A percentile compares a stretch with the other conserved stretches of the same genome.
Conservation (phyloP, 2,113 vertebrate species). For the Oenanthe melanoleuca region DNA sequence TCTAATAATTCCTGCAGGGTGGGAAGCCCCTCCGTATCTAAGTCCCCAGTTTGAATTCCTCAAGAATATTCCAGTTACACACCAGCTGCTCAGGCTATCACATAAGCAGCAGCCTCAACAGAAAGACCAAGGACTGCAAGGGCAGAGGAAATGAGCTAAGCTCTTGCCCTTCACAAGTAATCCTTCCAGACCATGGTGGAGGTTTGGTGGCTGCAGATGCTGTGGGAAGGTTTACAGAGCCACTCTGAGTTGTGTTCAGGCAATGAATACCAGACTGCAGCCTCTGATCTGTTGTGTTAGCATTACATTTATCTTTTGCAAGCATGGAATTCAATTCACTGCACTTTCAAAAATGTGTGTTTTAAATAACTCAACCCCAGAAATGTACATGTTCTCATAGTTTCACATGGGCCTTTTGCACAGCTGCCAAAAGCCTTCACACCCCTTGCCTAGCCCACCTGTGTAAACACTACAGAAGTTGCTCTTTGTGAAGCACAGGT, state of each 20-base stretch:
- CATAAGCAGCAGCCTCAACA: neutral
- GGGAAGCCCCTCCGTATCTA: neutral
- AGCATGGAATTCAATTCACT: conserved; percentile 16
- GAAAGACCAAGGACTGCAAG: neutral
- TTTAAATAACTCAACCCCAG: conserved; percentile 39
- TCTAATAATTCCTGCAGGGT: neutral
- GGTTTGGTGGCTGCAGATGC: accelerated
- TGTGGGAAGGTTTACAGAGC: neutral
- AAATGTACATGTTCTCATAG: conserved; percentile 32
- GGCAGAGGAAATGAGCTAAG: neutral
- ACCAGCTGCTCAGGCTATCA: conserved; percentile 14
- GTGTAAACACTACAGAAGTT: conserved; percentile 43
- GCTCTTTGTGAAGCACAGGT: conserved; percentile 42
- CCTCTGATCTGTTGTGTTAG: neutral
- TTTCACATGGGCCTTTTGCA: conserved; percentile 33
- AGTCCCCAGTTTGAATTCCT: neutral
- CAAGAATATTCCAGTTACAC: neutral
- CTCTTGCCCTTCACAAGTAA: neutral
- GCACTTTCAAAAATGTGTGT: conserved; percentile 21
- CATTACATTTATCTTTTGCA: conserved; percentile 3
- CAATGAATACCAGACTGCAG: neutral
- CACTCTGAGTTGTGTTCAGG: neutral
- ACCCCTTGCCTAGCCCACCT: conserved; percentile 15
- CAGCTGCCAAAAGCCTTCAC: conserved; percentile 34
- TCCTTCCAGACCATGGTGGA: neutral